Conservation (phyloP, 2,888 invertebrate genomes). For the Parelbella ahira region DNA sequence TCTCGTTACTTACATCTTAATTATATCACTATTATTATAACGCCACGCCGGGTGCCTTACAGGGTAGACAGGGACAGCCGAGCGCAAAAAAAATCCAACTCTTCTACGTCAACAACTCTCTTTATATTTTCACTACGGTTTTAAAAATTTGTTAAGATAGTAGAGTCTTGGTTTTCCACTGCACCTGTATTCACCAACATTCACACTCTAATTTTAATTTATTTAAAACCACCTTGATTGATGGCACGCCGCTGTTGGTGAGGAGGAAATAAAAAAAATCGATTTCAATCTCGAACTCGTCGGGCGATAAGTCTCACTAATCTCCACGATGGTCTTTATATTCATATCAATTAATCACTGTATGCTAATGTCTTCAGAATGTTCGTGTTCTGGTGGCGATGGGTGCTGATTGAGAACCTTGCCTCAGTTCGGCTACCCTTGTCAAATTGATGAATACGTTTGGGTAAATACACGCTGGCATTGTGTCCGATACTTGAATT, state of each 20-base stretch:
- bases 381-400: conserved; percentile 29
- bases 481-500: conserved; percentile 8
- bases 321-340: conserved; percentile 10
- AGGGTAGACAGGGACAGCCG: too few relatives aligned
- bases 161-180: too few relatives aligned
- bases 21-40: too few relatives aligned
- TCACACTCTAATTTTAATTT: too few relatives aligned
- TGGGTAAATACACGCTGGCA: conserved; percentile 3
- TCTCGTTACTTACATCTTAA: too few relatives aligned
- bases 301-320: conserved; percentile 1
- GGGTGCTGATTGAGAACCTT: conserved; percentile 28
- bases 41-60: too few relatives aligned
- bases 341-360: conserved; percentile 25
- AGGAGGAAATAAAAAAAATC: conserved; percentile 10
- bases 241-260: background rate
- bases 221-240: too few relatives aligned
- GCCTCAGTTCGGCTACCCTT: conserved; percentile 36
- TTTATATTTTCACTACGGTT: too few relatives aligned
- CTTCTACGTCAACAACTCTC: too few relatives aligned
- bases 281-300: background rate
- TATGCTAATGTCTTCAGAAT: conserved; percentile 17
- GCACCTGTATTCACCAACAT: too few relatives aligned
- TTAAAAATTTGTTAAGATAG: too few relatives aligned
- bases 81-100: too few relatives aligned
- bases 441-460: conserved; percentile 46